Evolutionary conservation across 2,888 invertebrate species (phyloP).

Genomic region (Prosapia bicincta): DNA sequence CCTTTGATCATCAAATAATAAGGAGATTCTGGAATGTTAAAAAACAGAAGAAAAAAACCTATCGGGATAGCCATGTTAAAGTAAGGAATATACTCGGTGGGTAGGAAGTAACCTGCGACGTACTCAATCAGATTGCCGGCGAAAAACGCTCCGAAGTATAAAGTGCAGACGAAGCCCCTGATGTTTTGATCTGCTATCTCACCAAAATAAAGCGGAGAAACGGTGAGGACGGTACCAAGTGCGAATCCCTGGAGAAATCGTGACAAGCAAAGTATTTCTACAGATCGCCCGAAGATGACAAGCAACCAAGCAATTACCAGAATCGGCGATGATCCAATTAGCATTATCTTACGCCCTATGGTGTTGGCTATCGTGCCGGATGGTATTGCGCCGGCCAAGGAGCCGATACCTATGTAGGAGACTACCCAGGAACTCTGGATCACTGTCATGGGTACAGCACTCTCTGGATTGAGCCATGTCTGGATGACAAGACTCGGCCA

Average conservation of each 20-base stretch:
- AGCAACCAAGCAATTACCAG: conserved; percentile 29
- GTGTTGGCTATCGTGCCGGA: conserved; percentile 21
- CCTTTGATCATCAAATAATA: conserved; percentile 56
- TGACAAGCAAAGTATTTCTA: neutral
- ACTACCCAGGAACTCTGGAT: conserved; percentile 22
- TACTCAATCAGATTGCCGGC: conserved; percentile 37
- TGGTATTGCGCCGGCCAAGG: conserved; percentile 5
- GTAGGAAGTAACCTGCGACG: conserved; percentile 30
- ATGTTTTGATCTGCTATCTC: conserved; percentile 38
- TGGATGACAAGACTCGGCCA: neutral
- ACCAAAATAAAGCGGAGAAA: conserved; percentile 39
- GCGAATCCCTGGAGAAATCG: conserved; percentile 36
- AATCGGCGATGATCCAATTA: conserved; percentile 23
- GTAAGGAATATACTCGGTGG: conserved; percentile 10
- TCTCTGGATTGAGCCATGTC: neutral
- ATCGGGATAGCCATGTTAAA: conserved; percentile 45
- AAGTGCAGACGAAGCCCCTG: conserved; percentile 37
- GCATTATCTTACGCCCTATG: conserved; percentile 29
- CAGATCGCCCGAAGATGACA: conserved; percentile 18
- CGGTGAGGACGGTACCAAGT: conserved; percentile 38
- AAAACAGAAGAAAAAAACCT: conserved; percentile 49
- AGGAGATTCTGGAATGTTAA: conserved; percentile 60
- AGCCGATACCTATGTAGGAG: conserved; percentile 23
- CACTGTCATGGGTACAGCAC: conserved; percentile 22
- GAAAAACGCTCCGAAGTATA: conserved; percentile 37